phyloP scores from a whole-genome alignment of 2,113 vertebrate species.

The Dipodomys ordii region DNA sequence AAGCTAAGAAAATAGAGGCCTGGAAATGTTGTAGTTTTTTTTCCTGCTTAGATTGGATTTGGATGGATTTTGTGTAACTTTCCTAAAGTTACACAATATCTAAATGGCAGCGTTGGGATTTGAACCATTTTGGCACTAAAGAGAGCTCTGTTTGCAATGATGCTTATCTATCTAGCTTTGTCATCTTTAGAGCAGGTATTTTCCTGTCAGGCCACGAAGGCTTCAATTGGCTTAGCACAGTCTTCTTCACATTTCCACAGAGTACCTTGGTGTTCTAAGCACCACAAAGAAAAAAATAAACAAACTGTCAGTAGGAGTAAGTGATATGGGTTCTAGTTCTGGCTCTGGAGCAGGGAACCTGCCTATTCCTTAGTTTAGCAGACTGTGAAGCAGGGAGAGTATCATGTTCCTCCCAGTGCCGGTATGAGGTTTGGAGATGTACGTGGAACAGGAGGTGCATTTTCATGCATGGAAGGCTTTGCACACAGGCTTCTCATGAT shows the following conservation, averaged over 20 bases:
- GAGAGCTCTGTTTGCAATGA: background rate
- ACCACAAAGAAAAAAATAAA: background rate
- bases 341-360: background rate
- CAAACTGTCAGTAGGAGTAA: background rate
- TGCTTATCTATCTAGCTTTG: background rate
- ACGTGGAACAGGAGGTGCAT: accelerated
- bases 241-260: background rate
- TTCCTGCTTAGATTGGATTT: too few species aligned
- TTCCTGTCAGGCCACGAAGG: background rate
- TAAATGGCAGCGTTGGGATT: background rate
- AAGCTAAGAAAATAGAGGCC: conserved; percentile 11
- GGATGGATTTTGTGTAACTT: background rate
- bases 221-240: background rate
- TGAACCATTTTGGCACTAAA: background rate
- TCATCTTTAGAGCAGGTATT: background rate
- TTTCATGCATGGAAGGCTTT: background rate
- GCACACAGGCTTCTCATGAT: too few species aligned
- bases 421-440: background rate
- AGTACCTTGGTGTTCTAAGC: background rate
- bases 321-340: background rate
- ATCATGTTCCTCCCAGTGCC: background rate
- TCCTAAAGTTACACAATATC: background rate
- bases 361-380: background rate
- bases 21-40: background rate
- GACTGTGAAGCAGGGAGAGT: background rate